These are phyloP conservation scores for Corella eumyota DNA, from an alignment of 23 tunicate species.

Conservation along the genomic window DNA sequence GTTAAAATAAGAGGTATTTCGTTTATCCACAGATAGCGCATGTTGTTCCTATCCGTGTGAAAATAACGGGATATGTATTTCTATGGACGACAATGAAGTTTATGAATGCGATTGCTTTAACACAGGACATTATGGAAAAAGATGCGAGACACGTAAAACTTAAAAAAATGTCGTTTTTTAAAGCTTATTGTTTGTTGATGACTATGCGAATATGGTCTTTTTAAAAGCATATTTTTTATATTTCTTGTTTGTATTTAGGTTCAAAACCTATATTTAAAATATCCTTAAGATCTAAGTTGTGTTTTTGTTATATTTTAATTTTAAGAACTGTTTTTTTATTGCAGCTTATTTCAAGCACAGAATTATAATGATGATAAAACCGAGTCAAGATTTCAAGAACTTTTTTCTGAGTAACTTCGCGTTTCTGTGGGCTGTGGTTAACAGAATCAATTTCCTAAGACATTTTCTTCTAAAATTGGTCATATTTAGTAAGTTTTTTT, in stretches of 20 bases:
- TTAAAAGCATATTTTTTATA: too few species aligned
- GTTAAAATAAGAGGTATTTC: too few species aligned
- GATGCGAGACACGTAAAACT: conserved; percentile 33
- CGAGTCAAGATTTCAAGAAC: not conserved
- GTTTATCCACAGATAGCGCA: conserved; percentile 41
- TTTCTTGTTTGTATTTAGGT: too few species aligned
- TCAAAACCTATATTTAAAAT: too few species aligned
- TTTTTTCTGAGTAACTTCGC: conserved; percentile 7
- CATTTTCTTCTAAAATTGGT: conserved; percentile 16
- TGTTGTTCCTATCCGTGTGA: conserved; percentile 45
- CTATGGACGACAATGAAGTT: conserved; percentile 8
- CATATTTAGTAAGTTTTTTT: conserved; percentile 15
- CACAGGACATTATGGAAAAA: conserved; percentile 34
- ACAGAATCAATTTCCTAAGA: conserved; percentile 15
- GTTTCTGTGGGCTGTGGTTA: conserved; percentile 22
- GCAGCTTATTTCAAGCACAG: conserved; percentile 13
- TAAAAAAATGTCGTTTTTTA: too few species aligned
- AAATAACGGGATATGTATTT: conserved; percentile 23
- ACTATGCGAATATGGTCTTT: too few species aligned
- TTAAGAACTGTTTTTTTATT: not conserved
- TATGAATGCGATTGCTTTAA: conserved; percentile 30
- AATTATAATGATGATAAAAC: conserved; percentile 10
- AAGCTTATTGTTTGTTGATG: too few species aligned
- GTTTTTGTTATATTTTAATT: too few species aligned
- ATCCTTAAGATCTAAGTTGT: too few species aligned